These are phyloP conservation scores for Mormyrus proboscirostris DNA, from an alignment of 2,797 vertebrate species.

Conservation along the genomic window DNA sequence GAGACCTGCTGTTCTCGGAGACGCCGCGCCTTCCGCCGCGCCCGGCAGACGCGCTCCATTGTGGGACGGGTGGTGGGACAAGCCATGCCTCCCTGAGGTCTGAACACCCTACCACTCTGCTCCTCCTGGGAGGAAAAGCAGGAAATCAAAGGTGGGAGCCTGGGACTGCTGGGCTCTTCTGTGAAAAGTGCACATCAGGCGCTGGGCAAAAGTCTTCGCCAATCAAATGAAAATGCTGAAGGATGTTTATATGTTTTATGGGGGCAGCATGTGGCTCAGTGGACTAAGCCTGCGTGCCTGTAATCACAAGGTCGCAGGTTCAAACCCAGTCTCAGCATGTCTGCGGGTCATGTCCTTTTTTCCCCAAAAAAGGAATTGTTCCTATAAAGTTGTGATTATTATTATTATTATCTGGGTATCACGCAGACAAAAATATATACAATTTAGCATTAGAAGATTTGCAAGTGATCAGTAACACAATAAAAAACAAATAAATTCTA, in stretches of 20 bases:
- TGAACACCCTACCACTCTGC: slow-evolving; percentile 77
- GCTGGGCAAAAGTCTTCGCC: not conserved
- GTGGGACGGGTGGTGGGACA: slow-evolving; percentile 75
- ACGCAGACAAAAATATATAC: not conserved
- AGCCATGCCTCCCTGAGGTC: slow-evolving; percentile 83
- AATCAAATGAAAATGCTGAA: not conserved
- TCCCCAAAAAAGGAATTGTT: too few species aligned
- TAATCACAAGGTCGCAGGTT: too few species aligned
- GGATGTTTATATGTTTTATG: not conserved
- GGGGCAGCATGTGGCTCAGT: too few species aligned
- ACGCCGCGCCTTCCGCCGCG: slow-evolving; percentile 71
- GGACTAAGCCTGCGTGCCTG: too few species aligned
- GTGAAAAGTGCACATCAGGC: not conserved
- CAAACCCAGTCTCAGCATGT: too few species aligned
- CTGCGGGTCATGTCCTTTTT: too few species aligned
- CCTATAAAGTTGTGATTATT: too few species aligned
- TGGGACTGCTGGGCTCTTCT: not conserved
- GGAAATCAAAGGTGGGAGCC: not conserved
- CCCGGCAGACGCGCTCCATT: slow-evolving; percentile 74
- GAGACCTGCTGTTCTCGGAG: slow-evolving; percentile 74
- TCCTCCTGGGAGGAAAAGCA: slow-evolving; percentile 58
- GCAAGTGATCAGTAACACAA: not conserved
- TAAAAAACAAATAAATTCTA: not conserved
- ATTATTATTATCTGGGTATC: not conserved
- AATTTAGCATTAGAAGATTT: not conserved